Evolutionary conservation across 1,140 invertebrate species (phyloP).

Genomic region (Centruroides sculpturatus): DNA sequence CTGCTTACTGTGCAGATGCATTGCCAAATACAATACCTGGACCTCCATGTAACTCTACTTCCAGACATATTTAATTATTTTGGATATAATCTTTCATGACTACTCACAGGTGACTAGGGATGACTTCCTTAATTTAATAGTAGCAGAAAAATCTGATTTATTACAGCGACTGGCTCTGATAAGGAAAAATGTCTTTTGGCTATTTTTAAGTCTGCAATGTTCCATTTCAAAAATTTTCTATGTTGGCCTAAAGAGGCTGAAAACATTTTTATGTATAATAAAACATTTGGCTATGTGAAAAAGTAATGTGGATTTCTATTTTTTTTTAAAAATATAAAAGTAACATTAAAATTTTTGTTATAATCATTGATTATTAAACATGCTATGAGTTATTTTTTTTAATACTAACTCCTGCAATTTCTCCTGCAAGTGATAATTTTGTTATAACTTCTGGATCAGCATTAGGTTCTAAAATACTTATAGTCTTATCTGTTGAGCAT

Average conservation of each 20-base stretch:
- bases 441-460: slow-evolving; percentile 2
- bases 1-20: no score
- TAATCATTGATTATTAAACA: neutral
- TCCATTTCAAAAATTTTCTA: neutral
- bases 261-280: no score
- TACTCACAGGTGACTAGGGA: no score
- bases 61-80: neutral
- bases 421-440: neutral
- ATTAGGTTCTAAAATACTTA: slow-evolving; percentile 13
- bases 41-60: no score
- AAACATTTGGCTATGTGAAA: no score
- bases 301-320: neutral
- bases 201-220: neutral
- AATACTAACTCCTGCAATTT: neutral
- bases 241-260: neutral
- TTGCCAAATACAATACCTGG: no score
- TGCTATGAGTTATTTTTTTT: neutral
- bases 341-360: neutral
- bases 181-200: neutral
- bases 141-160: neutral
- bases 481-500: slow-evolving; percentile 14
- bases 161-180: neutral
- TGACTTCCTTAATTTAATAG: no score
- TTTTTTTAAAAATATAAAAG: no score
- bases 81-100: neutral